phyloP scores from a whole-genome alignment of 2,888 invertebrate species.

The Limenitis camilla region DNA sequence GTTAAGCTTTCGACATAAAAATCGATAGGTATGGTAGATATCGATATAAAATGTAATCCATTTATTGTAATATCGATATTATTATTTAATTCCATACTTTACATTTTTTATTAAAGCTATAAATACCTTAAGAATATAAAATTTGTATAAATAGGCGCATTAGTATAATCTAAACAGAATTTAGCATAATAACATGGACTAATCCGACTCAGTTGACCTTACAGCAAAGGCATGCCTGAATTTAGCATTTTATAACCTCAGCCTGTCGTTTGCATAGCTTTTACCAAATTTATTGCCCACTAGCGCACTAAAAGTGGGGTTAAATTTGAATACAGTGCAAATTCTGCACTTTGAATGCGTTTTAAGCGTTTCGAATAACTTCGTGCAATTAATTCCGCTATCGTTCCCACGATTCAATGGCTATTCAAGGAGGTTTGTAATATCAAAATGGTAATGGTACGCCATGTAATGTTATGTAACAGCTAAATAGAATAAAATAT shows the following conservation, averaged over 20 bases:
- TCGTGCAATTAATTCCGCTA: conserved; percentile 21
- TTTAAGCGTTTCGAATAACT: conserved; percentile 20
- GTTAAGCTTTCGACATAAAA: too few relatives aligned
- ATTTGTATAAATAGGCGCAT: neutral
- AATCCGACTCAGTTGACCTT: conserved; percentile 15
- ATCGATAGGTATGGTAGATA: too few relatives aligned
- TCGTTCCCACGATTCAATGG: conserved; percentile 22
- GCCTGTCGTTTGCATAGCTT: conserved; percentile 5
- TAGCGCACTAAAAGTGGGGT: conserved; percentile 9
- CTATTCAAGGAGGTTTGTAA: conserved; percentile 20
- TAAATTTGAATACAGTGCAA: conserved; percentile 21
- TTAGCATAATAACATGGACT: conserved; percentile 5
- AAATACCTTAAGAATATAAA: neutral
- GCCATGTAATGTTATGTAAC: neutral
- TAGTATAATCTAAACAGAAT: neutral
- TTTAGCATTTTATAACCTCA: conserved; percentile 15
- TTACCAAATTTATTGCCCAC: conserved; percentile 12
- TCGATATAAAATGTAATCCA: too few relatives aligned
- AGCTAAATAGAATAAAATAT: neutral
- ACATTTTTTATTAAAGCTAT: too few relatives aligned
- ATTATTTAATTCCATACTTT: too few relatives aligned
- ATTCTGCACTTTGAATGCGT: conserved; percentile 12
- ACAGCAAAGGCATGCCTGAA: conserved; percentile 9
- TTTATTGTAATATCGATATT: too few relatives aligned
- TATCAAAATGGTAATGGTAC: conserved; percentile 16